Conservation (phyloP, 64 coral and sea anemone species). For the Stichodactyla helianthus region DNA sequence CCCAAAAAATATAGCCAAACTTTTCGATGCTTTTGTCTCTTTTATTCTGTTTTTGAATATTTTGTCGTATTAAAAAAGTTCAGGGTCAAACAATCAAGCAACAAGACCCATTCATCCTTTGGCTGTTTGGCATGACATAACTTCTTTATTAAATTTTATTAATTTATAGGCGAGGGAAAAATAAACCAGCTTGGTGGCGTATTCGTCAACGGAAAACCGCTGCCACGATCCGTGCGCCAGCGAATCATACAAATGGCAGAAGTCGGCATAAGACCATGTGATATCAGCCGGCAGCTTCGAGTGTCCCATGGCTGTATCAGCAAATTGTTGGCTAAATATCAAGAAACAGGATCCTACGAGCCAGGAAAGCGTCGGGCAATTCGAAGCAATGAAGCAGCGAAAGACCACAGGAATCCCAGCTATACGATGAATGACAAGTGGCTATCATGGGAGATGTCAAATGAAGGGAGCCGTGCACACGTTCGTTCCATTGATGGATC, state of each 20-base stretch:
- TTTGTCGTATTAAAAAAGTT: no score
- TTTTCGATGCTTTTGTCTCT: no score
- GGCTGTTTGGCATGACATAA: background rate
- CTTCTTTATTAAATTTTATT: background rate
- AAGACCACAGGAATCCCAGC: background rate
- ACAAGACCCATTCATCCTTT: no score
- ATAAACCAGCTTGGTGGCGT: constrained; percentile 84
- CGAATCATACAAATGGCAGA: constrained; percentile 83
- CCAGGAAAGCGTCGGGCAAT: constrained; percentile 21
- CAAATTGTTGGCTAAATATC: constrained; percentile 77
- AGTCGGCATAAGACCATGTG: constrained; percentile 61
- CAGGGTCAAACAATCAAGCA: no score
- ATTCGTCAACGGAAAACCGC: constrained; percentile 86
- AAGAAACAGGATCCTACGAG: constrained; percentile 80
- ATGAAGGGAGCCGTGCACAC: background rate
- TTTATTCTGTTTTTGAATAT: no score
- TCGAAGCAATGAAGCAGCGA: background rate
- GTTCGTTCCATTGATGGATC: background rate
- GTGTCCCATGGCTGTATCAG: constrained; percentile 91
- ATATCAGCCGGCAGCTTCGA: constrained; percentile 71
- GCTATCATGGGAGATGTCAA: background rate
- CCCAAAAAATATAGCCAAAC: no score
- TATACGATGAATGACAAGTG: background rate
- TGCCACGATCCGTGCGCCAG: constrained; percentile 74
- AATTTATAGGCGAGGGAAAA: constrained; percentile 39